Evolutionary conservation across 35 echinoderm and acorn worm species (phyloP).

Genomic region (Hemicentrotus pulcherrimus): DNA sequence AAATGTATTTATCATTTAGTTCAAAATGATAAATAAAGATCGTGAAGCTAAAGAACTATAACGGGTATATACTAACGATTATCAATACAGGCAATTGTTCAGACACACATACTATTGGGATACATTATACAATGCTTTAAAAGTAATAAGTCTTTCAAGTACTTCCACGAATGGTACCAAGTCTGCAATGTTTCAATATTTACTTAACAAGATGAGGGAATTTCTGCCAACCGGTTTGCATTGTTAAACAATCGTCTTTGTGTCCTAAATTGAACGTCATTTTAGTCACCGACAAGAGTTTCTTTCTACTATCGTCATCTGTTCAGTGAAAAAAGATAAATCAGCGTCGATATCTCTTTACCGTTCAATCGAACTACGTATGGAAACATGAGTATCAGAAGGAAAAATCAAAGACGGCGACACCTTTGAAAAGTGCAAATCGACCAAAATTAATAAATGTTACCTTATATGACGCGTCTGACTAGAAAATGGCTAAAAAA

Average conservation of each 20-base stretch:
- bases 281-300: not conserved
- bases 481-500: not conserved
- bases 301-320: not conserved
- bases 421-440: conserved; percentile 45
- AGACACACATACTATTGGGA: not conserved
- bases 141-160: not conserved
- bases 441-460: conserved; percentile 54
- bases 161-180: not conserved
- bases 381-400: conserved; percentile 42
- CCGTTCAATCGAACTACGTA: not conserved
- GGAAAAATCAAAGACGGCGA: conserved; percentile 51
- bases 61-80: not conserved
- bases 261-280: not conserved
- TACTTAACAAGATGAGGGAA: not conserved
- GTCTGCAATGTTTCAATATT: not conserved
- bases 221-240: not conserved
- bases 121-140: not conserved
- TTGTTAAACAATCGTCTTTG: conserved; percentile 18
- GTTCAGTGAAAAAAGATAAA: not conserved
- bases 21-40: too few relatives aligned
- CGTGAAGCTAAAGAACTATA: too few relatives aligned
- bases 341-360: conserved; percentile 1
- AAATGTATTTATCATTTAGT: too few relatives aligned
- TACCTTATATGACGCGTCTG: conserved; percentile 44
- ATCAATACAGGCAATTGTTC: not conserved